A percentile compares a stretch with the other conserved stretches of the same genome.
phyloP scores from a whole-genome alignment of 2,113 vertebrate genomes.

The Isurus oxyrinchus region DNA sequence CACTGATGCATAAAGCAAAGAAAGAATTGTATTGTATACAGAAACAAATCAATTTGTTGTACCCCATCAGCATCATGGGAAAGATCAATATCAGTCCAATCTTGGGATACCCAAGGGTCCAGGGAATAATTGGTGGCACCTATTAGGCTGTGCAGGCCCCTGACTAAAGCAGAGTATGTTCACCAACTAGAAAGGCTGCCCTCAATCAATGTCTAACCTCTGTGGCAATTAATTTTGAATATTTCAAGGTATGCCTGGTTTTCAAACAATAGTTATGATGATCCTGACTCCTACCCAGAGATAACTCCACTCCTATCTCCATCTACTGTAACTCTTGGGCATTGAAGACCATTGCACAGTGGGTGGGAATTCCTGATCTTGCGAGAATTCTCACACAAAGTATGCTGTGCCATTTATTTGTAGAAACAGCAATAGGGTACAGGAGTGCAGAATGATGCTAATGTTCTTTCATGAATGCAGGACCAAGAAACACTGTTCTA shows the following conservation, averaged over 20 bases:
- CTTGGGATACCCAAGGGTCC: background rate
- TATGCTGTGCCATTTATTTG: background rate
- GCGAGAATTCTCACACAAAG: background rate
- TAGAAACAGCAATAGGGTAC: background rate
- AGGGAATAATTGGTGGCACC: background rate
- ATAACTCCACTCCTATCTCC: background rate
- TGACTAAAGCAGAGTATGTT: background rate
- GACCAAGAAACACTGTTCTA: background rate
- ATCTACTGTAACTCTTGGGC: background rate
- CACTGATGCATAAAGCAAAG: background rate
- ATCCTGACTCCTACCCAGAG: background rate
- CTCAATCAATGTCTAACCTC: background rate
- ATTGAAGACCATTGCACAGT: background rate
- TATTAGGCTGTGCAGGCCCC: background rate
- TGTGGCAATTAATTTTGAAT: background rate
- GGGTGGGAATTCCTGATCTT: background rate
- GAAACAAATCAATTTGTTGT: background rate
- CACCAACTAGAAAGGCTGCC: background rate
- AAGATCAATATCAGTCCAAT: background rate
- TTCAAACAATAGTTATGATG: background rate
- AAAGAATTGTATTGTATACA: background rate
- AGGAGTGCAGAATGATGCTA: background rate
- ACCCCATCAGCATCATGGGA: background rate
- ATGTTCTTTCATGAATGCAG: background rate
- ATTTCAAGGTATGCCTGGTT: background rate